Base-by-base conservation (phyloP, 2,113 vertebrate genomes). In the Clarias magur region DNA sequence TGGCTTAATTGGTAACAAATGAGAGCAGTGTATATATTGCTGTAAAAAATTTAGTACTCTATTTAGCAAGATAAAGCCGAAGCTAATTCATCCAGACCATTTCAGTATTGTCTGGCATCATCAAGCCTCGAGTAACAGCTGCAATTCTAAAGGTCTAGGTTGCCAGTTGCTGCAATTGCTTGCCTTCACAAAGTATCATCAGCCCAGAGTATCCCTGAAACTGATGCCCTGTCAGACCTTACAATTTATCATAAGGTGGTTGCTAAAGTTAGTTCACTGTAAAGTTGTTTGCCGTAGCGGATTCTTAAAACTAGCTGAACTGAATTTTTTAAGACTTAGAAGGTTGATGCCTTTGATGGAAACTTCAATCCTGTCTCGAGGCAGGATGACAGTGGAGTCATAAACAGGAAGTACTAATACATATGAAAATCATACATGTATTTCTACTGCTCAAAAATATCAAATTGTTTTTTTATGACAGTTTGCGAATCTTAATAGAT, bases 201-300 rank as follows among this genome's bases (percentile, higher is more conserved):
- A 16, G 30, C 13, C n/a, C 73, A 67, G 75, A 2, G 23, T 53
- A 13, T 54, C 73, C 84, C 67, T 85, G 48, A 48, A 79, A 12
- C 12, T 34, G n/a, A 67, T 83, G 16, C 34, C 63, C 60, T 79
- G 60, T 79, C 73, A 85, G 60, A 62, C 5, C 38, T 16, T 62
- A 65, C 38, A 30, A 85, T 79, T 79, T 56, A 67, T 85, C 75
- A 67, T 79, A 59, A 53, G n/a, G 38, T 53, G 17, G 38, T 53
- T 27, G 12, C 73, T 85, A 59, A 85, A 62, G 38, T 76, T 78
- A 78, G 72, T 53, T 8, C 16, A 53, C 13, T 48, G 48, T 85
- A 65, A 85, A 75, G 19, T 38, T 25, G 3, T 75, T 75, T 23
- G 72, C 38, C 12, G 38, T 4, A 48, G 38, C 12, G 38, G 72